A percentile compares a stretch with the other conserved stretches of the same genome.
phyloP scores from a whole-genome alignment of 2,113 vertebrate genomes.

The Xenopus laevis region DNA sequence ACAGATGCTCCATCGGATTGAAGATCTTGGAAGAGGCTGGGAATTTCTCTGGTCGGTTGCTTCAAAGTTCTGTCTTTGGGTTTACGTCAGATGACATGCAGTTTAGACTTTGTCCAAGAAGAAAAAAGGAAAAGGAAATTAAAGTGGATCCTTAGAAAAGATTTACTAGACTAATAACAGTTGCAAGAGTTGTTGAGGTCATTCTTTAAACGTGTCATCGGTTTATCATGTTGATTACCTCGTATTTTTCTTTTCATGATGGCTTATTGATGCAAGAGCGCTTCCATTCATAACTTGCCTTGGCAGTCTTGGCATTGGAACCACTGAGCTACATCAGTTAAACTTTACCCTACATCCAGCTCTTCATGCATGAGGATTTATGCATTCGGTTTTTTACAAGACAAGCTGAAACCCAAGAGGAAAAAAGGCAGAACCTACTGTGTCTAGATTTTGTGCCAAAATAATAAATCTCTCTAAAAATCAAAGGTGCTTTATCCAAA shows the following conservation, averaged over 20 bases:
- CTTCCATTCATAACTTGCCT: background rate
- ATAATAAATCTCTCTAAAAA: slow-evolving; percentile 35
- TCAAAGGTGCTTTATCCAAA: slow-evolving; percentile 26
- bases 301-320: slow-evolving; percentile 1
- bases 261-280: background rate
- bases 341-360: background rate
- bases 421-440: slow-evolving; percentile 23
- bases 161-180: background rate
- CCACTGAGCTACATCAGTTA: slow-evolving; percentile 8
- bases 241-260: background rate
- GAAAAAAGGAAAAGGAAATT: background rate
- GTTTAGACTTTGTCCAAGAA: background rate
- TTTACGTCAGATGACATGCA: no score
- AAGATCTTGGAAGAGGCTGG: no score
- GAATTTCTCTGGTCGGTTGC: no score
- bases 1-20: no score
- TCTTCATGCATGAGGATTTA: slow-evolving; percentile 19
- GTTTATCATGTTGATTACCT: background rate
- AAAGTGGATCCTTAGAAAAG: background rate
- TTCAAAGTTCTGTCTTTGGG: no score
- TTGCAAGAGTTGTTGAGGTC: background rate
- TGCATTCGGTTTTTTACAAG: slow-evolving; percentile 8
- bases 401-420: slow-evolving; percentile 2
- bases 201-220: background rate
- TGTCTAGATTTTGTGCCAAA: slow-evolving; percentile 14